phyloP scores from a whole-genome alignment of 2,797 vertebrate genomes.

The Synanceia verrucosa region DNA sequence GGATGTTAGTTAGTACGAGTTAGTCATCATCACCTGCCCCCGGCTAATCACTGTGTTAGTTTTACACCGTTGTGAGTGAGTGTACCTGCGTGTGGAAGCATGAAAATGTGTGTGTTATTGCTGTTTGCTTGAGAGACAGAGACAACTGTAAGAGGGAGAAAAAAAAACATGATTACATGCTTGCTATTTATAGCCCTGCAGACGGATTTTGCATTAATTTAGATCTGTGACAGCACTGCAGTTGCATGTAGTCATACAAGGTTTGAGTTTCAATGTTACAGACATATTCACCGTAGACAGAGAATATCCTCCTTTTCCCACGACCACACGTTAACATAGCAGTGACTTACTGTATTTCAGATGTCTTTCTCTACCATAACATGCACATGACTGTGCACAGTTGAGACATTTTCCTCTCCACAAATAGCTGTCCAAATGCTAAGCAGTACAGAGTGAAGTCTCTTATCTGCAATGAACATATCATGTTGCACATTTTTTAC shows the following conservation, averaged over 20 bases:
- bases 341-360: neutral
- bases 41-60: slow-evolving; percentile 43
- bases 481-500: slow-evolving; percentile 41
- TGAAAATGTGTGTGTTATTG: neutral
- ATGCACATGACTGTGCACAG: slow-evolving; percentile 7
- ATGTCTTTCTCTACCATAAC: neutral
- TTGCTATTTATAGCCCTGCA: slow-evolving; percentile 53
- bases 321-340: neutral
- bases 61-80: slow-evolving; percentile 29
- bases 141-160: slow-evolving; percentile 1
- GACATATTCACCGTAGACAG: neutral
- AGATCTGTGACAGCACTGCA: slow-evolving; percentile 7
- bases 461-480: slow-evolving; percentile 18
- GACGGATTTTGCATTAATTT: slow-evolving; percentile 20
- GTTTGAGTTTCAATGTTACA: slow-evolving; percentile 13
- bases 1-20: too few relatives aligned
- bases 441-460: neutral
- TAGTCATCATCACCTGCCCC: slow-evolving; percentile 27
- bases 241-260: slow-evolving; percentile 5
- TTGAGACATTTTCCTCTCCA: slow-evolving; percentile 4
- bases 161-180: slow-evolving; percentile 13
- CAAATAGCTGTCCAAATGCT: neutral
- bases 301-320: slow-evolving; percentile 9
- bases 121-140: slow-evolving; percentile 21
- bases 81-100: neutral